A percentile compares a stretch with the other conserved stretches of the same genome.
Conservation (phyloP, 2,888 invertebrate genomes). For the Celastrina argiolus region DNA sequence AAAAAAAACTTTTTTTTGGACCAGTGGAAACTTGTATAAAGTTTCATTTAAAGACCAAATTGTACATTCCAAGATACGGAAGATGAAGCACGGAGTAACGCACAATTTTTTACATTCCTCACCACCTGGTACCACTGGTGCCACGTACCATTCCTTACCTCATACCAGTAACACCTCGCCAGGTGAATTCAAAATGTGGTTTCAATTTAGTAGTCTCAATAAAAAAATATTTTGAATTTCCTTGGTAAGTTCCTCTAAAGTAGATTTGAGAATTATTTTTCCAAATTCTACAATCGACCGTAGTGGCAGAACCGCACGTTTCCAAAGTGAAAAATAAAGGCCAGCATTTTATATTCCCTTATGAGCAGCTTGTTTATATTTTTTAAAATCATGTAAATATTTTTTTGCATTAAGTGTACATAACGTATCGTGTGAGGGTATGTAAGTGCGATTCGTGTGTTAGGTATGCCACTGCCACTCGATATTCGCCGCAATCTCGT, state of each 20-base stretch:
- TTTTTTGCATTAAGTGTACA: slow-evolving; percentile 69
- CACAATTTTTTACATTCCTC: background rate
- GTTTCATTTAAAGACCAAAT: background rate
- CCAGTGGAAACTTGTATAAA: background rate
- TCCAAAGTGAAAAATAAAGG: slow-evolving; percentile 35
- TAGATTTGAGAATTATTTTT: background rate
- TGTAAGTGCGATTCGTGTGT: slow-evolving; percentile 67
- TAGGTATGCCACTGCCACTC: slow-evolving; percentile 68
- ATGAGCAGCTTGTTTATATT: background rate
- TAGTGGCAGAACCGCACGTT: slow-evolving; percentile 7
- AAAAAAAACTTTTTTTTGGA: background rate
- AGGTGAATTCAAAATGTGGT: background rate
- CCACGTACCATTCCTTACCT: too few species aligned
- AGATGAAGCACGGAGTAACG: background rate
- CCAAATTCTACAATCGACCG: background rate
- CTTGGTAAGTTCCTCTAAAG: background rate
- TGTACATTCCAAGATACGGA: background rate
- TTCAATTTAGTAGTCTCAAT: background rate
- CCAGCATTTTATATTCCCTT: slow-evolving; percentile 9
- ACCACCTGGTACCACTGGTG: too few species aligned
- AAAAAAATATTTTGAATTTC: background rate
- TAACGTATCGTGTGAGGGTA: slow-evolving; percentile 59
- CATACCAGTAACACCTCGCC: background rate
- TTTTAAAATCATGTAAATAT: slow-evolving; percentile 54
- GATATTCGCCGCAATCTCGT: slow-evolving; percentile 45